phyloP scores from a whole-genome alignment of 2,888 invertebrate species.

The Anodontia alba region DNA sequence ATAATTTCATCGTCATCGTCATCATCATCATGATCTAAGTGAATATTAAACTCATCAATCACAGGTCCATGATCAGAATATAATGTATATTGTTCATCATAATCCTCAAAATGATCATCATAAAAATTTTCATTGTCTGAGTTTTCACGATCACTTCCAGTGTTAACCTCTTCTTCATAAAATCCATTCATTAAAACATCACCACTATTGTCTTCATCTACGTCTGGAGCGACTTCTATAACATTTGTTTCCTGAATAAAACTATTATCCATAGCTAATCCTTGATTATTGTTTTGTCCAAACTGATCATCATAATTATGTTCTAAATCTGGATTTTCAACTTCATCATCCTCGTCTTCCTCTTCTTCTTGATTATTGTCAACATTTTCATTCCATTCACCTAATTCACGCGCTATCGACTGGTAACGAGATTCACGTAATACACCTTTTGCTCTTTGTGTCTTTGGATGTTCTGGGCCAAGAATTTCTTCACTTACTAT shows the following conservation, averaged over 20 bases:
- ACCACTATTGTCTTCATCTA: constrained; percentile 48
- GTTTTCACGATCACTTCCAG: constrained; percentile 72
- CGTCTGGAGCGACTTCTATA: constrained; percentile 54
- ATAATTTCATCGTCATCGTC: constrained; percentile 78
- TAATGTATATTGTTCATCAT: constrained; percentile 79
- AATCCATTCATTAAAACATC: constrained; percentile 71
- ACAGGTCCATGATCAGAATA: constrained; percentile 72
- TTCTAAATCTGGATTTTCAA: constrained; percentile 76
- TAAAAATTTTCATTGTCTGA: constrained; percentile 79
- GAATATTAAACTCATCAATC: constrained; percentile 75
- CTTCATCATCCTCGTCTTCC: constrained; percentile 70
- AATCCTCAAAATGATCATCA: constrained; percentile 81
- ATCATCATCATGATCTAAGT: constrained; percentile 70
- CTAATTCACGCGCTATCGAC: constrained; percentile 79
- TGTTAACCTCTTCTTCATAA: constrained; percentile 64
- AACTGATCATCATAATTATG: constrained; percentile 79
- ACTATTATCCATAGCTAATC: constrained; percentile 59
- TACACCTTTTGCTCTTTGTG: constrained; percentile 83
- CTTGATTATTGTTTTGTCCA: constrained; percentile 62
- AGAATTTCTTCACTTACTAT: constrained; percentile 82
- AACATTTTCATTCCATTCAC: constrained; percentile 73
- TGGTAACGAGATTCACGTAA: constrained; percentile 81
- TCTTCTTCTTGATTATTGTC: constrained; percentile 69
- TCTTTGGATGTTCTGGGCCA: constrained; percentile 83
- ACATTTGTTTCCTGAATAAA: constrained; percentile 54